Conservation (phyloP, 2,888 invertebrate species). For the Escarpia spicata region DNA sequence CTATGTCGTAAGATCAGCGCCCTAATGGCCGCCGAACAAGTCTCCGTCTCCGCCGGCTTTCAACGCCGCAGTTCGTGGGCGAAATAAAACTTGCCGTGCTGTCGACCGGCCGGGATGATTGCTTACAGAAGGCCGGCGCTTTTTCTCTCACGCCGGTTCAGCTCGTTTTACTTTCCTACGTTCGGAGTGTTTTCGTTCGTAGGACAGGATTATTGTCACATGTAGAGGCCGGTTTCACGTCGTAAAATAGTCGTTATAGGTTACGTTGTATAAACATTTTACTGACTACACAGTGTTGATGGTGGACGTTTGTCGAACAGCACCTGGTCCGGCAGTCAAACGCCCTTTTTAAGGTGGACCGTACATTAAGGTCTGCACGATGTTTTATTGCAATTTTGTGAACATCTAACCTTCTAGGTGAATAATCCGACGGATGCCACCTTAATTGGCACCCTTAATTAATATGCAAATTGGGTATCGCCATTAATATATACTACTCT, state of each 20-base stretch:
- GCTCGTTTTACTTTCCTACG: slow-evolving; percentile 11
- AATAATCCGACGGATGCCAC: no score
- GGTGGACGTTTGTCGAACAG: background rate
- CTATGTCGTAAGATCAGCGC: background rate
- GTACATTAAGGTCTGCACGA: no score
- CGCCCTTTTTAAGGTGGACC: no score
- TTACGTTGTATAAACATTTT: background rate
- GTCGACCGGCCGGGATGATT: background rate
- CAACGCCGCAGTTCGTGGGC: background rate
- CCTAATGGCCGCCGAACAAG: background rate
- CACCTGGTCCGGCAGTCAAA: no score
- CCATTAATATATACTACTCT: no score
- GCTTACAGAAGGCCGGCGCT: background rate
- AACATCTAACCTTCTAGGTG: no score
- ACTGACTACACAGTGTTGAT: background rate
- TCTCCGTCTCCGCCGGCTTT: background rate
- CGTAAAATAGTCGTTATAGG: background rate
- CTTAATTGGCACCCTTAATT: no score
- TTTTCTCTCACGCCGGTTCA: background rate
- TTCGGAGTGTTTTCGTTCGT: background rate
- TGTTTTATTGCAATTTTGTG: no score
- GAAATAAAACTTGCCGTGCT: background rate
- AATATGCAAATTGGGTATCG: no score
- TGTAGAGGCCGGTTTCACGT: background rate
- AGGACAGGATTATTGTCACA: background rate